These are phyloP conservation scores for Ligdia adustata DNA, from an alignment of 2,888 invertebrate species.

Conservation along the genomic window DNA sequence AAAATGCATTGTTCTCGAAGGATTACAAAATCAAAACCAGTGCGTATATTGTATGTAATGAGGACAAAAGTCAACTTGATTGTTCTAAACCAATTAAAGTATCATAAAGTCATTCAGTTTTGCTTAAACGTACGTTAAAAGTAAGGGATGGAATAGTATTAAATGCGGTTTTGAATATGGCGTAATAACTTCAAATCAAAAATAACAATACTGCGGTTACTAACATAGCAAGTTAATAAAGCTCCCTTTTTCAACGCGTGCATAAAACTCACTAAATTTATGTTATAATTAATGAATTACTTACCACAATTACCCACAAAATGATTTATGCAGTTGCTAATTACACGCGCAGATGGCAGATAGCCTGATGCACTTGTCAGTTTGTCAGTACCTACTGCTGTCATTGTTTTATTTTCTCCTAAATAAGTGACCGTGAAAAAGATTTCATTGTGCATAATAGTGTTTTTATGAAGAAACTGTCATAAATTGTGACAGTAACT, in stretches of 20 bases:
- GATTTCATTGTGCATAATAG: conserved; percentile 5
- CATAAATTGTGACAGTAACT: neutral
- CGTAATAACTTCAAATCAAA: neutral
- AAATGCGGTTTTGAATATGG: neutral
- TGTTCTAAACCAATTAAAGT: no score
- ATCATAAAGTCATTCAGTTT: no score
- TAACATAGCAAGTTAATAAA: neutral
- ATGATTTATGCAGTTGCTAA: conserved; percentile 24
- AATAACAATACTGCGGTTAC: neutral
- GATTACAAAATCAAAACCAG: no score
- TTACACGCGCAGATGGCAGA: conserved; percentile 23
- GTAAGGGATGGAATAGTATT: no score
- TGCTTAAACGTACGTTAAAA: no score
- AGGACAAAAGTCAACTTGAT: no score
- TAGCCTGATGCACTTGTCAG: no score
- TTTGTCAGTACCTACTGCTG: conserved; percentile 8
- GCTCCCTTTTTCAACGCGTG: neutral
- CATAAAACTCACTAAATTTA: conserved; percentile 6
- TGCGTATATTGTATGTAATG: no score
- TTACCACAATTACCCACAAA: conserved; percentile 23
- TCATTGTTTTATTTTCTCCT: conserved; percentile 12
- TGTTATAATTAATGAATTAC: conserved; percentile 21
- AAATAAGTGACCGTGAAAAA: conserved; percentile 10
- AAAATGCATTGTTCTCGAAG: no score
- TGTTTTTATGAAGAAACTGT: no score